Base-by-base conservation (phyloP, 2,888 invertebrate genomes). In the Trichogramma evanescens region DNA sequence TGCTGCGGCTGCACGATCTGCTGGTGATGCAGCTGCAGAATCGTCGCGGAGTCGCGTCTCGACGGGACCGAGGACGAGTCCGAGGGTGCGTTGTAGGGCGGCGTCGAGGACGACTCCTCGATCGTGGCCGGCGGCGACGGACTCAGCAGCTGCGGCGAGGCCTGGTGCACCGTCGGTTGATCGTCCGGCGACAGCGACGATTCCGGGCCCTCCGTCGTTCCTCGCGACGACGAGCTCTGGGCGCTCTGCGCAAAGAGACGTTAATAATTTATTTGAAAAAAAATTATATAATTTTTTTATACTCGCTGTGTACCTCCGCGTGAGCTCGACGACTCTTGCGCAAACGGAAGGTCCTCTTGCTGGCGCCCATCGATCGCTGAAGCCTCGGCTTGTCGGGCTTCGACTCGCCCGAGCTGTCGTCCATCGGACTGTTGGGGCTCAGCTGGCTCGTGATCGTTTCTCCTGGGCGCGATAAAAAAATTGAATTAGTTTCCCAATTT, bases 331-430 rank as follows among this genome's bases (percentile, higher is more conserved):
- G 83, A 75, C 89, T 90, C 75, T 91, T 89, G 67, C 91, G 83
- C 63, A 93, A 83, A 64, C 94, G 86, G 80, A 96, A 96, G 0
- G 95, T 95, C 79, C 93, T 95, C 70, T 95, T 86, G 71, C 94
- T 95, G 73, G 93, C 95, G 44, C 93, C 95, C 79, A 94, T 95
- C 58, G 94, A 89, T 26, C 96, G 84, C 74, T 96, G 96, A 60
- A 96, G 82, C 4, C 93, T 82, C 43, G 89, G 88, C 73, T 84
- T 80, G 78, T 82, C 76, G 69, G 82, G 78, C 74, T 80, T 74
- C 59, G 72, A 78, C 73, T 85, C 85, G 26, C 86, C 86, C 1
- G 86, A 86, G 68, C 86, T 86, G 67, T 86, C 87, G 72, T 86
- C 87, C 46, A 80, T 83, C 41, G 86, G 87, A 75, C 86, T 87